Percentiles rank a stretch among this genome's conserved stretches.
Conservation (phyloP, 2,797 vertebrate genomes). For the Momotus momota region DNA sequence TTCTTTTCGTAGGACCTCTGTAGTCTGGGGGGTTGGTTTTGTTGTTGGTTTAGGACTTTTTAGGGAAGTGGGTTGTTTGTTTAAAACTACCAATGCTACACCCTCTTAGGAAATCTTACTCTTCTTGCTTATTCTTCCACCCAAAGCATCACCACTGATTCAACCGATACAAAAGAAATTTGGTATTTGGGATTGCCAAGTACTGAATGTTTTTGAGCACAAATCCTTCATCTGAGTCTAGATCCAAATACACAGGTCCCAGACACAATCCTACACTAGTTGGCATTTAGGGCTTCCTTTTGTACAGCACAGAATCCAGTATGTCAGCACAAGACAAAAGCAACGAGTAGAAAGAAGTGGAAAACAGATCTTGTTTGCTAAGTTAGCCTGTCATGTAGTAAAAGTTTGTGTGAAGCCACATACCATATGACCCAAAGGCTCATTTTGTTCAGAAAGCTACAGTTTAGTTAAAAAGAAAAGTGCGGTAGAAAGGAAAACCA, state of each 20-base stretch:
- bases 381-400: background rate
- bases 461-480: background rate
- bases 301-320: background rate
- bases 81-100: background rate
- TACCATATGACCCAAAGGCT: background rate
- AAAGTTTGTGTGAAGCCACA: background rate
- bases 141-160: background rate
- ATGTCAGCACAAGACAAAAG: background rate
- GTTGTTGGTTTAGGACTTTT: background rate
- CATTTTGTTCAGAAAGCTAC: background rate
- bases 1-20: background rate
- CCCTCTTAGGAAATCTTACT: background rate
- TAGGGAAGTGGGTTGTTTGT: background rate
- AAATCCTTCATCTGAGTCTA: background rate
- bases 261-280: background rate
- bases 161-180: background rate
- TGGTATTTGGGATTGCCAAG: background rate
- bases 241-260: background rate
- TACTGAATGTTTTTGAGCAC: background rate
- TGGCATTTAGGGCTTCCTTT: background rate
- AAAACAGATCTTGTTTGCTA: conserved; percentile 10
- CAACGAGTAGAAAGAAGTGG: background rate
- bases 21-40: background rate
- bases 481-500: background rate
- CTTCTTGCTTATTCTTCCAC: background rate